These are phyloP conservation scores for Liparis tanakae DNA, from an alignment of 2,797 vertebrate species.

Conservation along the genomic window DNA sequence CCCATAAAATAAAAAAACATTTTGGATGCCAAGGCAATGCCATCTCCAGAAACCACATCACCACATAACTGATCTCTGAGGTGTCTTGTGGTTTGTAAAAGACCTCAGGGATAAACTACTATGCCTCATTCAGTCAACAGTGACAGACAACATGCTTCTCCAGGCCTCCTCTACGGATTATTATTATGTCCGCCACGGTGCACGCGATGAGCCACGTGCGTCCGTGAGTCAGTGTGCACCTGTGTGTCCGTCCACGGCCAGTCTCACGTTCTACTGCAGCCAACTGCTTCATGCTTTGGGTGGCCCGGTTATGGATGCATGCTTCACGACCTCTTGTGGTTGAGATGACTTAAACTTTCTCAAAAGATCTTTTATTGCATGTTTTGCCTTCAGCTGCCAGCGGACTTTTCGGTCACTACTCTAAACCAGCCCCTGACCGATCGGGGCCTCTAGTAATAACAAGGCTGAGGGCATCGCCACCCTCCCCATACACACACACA, in stretches of 20 bases:
- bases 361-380: background rate
- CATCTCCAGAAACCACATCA: too few relatives aligned
- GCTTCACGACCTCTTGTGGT: background rate
- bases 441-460: too few relatives aligned
- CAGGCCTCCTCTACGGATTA: background rate
- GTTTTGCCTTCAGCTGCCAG: background rate
- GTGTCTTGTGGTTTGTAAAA: slow-evolving; percentile 3
- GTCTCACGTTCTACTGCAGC: background rate
- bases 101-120: background rate
- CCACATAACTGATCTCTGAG: too few relatives aligned
- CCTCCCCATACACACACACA: too few relatives aligned
- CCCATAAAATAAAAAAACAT: too few relatives aligned
- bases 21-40: too few relatives aligned
- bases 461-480: too few relatives aligned
- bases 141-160: background rate
- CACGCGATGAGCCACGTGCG: background rate
- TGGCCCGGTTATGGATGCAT: too few relatives aligned
- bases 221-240: background rate
- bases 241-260: background rate
- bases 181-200: background rate
- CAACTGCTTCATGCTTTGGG: background rate
- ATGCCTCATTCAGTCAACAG: background rate
- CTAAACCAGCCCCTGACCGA: too few relatives aligned
- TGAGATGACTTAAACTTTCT: background rate
- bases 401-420: too few relatives aligned